Conservation (phyloP, 2,888 invertebrate genomes). For the Meliscaeva auricollis region DNA sequence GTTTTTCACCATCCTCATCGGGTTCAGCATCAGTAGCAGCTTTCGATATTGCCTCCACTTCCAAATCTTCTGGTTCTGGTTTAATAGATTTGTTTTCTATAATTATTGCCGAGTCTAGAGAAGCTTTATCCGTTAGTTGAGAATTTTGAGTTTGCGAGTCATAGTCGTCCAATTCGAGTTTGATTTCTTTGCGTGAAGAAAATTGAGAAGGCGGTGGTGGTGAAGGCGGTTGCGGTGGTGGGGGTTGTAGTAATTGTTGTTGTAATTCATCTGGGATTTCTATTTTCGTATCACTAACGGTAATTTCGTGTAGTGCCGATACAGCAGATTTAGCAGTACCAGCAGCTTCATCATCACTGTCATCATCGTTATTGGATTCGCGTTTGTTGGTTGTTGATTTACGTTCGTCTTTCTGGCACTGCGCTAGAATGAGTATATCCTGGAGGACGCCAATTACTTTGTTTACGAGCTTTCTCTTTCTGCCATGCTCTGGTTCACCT, state of each 20-base stretch:
- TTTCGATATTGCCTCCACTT: slow-evolving; percentile 76
- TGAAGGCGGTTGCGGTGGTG: slow-evolving; percentile 48
- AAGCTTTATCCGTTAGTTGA: slow-evolving; percentile 45
- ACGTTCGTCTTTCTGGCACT: slow-evolving; percentile 85
- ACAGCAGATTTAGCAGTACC: slow-evolving; percentile 78
- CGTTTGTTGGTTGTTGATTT: slow-evolving; percentile 33
- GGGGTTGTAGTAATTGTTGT: slow-evolving; percentile 55
- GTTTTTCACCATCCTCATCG: slow-evolving; percentile 78
- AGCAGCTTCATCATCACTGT: slow-evolving; percentile 77
- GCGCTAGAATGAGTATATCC: slow-evolving; percentile 92
- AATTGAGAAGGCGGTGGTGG: slow-evolving; percentile 47
- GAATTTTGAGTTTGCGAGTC: slow-evolving; percentile 52
- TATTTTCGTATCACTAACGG: slow-evolving; percentile 72
- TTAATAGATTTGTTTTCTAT: slow-evolving; percentile 70
- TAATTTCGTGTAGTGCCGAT: slow-evolving; percentile 78
- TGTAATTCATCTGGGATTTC: slow-evolving; percentile 55
- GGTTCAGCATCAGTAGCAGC: slow-evolving; percentile 57
- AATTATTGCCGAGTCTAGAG: slow-evolving; percentile 30
- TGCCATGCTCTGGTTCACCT: slow-evolving; percentile 91
- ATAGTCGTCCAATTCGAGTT: slow-evolving; percentile 75
- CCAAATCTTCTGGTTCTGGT: slow-evolving; percentile 77
- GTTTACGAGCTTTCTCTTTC: slow-evolving; percentile 91
- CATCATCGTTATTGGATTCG: slow-evolving; percentile 79
- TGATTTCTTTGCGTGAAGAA: slow-evolving; percentile 63
- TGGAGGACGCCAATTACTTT: slow-evolving; percentile 94